Conservation (phyloP, 2,113 vertebrate genomes). For the Ursus arctos region DNA sequence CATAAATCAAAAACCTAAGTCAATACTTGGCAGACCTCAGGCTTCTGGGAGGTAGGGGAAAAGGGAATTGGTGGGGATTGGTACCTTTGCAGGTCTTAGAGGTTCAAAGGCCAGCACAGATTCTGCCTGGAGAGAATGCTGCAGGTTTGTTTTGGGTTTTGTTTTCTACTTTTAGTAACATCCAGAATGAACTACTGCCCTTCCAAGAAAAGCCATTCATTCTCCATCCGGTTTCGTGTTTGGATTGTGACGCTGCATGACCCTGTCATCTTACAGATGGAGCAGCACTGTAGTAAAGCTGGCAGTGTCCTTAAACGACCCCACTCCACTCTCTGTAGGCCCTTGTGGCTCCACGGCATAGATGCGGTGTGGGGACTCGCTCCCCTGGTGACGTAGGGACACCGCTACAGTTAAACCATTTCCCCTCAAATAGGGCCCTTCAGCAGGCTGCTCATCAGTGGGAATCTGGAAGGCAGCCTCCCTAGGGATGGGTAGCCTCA, state of each 20-base stretch:
- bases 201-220: conserved; percentile 53
- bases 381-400: neutral
- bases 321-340: fast-evolving
- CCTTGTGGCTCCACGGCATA: neutral
- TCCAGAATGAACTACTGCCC: neutral
- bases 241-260: neutral
- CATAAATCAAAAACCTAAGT: neutral
- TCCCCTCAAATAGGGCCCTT: neutral
- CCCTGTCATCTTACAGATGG: neutral
- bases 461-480: neutral
- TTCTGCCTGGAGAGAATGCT: neutral
- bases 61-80: neutral
- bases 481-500: neutral
- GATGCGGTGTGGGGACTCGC: neutral
- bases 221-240: neutral
- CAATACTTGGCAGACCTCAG: neutral
- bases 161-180: conserved; percentile 32
- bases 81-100: neutral
- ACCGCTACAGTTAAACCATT: neutral
- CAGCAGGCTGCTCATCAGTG: neutral
- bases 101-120: neutral
- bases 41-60: neutral
- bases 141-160: neutral
- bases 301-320: neutral
- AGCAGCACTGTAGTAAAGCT: neutral